Base-by-base conservation (phyloP, 92 coral and sea anemone genomes). In the Phenganax stokvisi region DNA sequence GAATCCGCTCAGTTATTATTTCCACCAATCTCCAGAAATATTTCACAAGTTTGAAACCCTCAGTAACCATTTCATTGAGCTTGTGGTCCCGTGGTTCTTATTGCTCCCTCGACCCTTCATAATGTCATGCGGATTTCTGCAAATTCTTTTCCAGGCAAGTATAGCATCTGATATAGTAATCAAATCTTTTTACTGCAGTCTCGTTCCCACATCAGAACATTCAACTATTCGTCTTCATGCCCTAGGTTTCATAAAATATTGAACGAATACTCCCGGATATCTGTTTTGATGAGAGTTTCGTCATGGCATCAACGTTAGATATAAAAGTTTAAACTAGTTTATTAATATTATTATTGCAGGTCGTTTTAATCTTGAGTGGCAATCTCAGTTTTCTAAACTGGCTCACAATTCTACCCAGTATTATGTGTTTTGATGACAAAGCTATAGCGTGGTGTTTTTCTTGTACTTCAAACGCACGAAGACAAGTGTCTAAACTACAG, bases 1-100 rank as follows among this genome's bases (percentile, higher is more conserved):
- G 7, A 94, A 94, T 65, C 98, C 98, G 10, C 73, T 92, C 75
- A 91, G 97, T 62, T 94, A 91, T 72, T 94, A 91, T 82, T 86
- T 94, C 80, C 98, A 94, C 62, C 98, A 94, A 80, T 94, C 98
- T 13, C 97, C 98, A n/a, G 97, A 94, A 82, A 53, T 88, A 64
- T 89, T 94, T 57, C 98, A 94, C 90, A 94, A 94, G 72, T 87
- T 92, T 85, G 97, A 94, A 81, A 94, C 98, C 12, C 90, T 94
- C 71, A 61, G 71, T 58, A 94, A 94, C 84, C 98, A 94, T 79
- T 90, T 94, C 78, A 86, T 94, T 61, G 98, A 94, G 70, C 88
- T 94, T 64, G 87, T 92, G 62, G 98, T 89, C 37, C 98, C 97
- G 27, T 92, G 92, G 85, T 85, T 90, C 62, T 74, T 94, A 72